These are phyloP conservation scores for Peromyscus eremicus DNA, from an alignment of 2,797 vertebrate genomes.

Conservation along the genomic window DNA sequence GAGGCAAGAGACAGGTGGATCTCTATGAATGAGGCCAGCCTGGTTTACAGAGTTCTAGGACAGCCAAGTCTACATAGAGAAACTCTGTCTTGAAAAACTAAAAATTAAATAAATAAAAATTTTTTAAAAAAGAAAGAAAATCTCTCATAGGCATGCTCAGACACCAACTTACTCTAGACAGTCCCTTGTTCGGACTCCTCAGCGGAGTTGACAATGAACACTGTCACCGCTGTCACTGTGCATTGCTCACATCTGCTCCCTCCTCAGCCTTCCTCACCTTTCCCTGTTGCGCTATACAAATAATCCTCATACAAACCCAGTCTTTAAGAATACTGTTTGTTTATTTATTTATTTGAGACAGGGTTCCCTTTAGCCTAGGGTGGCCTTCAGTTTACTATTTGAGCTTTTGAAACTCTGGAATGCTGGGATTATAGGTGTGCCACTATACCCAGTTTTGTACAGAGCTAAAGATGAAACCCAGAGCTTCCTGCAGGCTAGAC, in stretches of 20 bases:
- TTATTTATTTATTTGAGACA: background rate
- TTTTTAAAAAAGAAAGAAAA: background rate
- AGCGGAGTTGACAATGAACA: background rate
- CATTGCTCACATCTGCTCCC: background rate
- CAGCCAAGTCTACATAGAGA: background rate
- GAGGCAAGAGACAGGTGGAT: background rate
- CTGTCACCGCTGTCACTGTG: background rate
- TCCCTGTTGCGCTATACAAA: background rate
- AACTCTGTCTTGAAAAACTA: background rate
- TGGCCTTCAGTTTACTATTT: background rate
- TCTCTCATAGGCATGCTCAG: background rate
- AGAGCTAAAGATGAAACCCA: background rate
- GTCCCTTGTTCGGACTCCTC: background rate
- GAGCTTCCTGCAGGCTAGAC: background rate
- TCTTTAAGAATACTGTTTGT: background rate
- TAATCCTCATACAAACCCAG: background rate
- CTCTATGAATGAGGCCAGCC: background rate
- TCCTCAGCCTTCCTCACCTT: background rate
- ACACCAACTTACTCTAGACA: background rate
- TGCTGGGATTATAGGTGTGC: background rate
- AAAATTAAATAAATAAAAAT: too few relatives aligned
- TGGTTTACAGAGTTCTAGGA: background rate
- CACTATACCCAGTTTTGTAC: background rate
- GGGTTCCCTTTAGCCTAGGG: background rate
- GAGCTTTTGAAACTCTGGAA: background rate